Evolutionary conservation across 2,113 vertebrate species (phyloP).

Genomic region (Callocephalon fimbriatum): DNA sequence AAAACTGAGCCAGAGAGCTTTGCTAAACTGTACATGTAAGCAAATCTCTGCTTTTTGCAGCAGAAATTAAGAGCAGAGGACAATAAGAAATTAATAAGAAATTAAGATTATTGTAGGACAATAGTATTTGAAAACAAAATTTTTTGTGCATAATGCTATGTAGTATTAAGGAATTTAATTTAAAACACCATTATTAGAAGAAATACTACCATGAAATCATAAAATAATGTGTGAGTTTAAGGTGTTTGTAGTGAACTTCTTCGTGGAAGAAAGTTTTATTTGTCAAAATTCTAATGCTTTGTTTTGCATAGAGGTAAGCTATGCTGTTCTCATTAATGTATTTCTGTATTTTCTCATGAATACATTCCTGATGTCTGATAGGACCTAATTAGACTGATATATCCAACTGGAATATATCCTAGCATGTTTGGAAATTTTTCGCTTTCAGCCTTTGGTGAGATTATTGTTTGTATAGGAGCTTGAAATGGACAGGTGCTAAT

Average conservation of each 20-base stretch:
- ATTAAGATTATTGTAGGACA: neutral
- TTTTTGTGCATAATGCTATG: neutral
- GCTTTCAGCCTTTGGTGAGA: neutral
- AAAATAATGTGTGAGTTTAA: neutral
- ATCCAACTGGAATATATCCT: neutral
- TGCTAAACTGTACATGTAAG: neutral
- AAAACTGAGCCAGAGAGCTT: neutral
- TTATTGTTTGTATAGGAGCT: neutral
- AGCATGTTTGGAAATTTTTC: neutral
- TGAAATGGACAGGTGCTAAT: neutral
- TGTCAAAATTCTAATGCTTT: neutral
- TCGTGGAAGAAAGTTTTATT: neutral
- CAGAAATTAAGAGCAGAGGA: neutral
- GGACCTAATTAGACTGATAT: neutral
- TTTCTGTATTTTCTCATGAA: neutral
- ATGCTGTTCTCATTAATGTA: neutral
- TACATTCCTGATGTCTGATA: neutral
- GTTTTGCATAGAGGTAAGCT: neutral
- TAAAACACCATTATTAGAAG: neutral
- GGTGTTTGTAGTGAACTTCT: neutral
- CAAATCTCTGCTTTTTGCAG: neutral
- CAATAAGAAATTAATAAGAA: neutral
- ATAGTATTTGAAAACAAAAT: neutral
- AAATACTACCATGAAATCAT: neutral
- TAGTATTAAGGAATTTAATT: neutral